These are phyloP conservation scores for Aphidius gifuensis DNA, from an alignment of 1,140 invertebrate species.

Conservation along the genomic window DNA sequence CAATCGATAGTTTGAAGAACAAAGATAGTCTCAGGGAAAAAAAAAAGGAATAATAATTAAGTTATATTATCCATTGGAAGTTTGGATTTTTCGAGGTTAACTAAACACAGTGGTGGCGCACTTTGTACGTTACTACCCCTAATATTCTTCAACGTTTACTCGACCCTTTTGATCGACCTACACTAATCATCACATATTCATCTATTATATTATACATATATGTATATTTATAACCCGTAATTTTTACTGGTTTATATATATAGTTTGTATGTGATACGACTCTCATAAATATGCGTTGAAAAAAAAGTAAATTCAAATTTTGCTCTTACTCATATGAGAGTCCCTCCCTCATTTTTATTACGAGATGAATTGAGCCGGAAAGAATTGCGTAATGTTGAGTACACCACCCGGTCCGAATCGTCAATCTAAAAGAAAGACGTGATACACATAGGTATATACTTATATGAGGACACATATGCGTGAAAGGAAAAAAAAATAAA, in stretches of 20 bases:
- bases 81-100: conserved; percentile 3
- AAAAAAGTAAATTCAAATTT: too few relatives aligned
- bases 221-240: conserved; percentile 13
- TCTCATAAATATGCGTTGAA: too few relatives aligned
- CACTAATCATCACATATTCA: conserved; percentile 14
- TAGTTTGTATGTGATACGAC: too few relatives aligned
- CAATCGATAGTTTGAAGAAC: conserved; percentile 30
- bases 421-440: conserved; percentile 7
- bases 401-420: conserved; percentile 19
- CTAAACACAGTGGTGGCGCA: conserved; percentile 15
- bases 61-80: conserved; percentile 3
- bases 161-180: conserved; percentile 6
- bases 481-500: not conserved
- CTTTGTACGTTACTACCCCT: not conserved
- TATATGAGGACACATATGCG: too few relatives aligned
- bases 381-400: conserved; percentile 21
- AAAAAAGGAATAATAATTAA: conserved; percentile 16
- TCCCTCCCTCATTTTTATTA: conserved; percentile 15
- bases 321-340: not conserved
- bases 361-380: conserved; percentile 24
- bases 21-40: conserved; percentile 11
- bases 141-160: conserved; percentile 3
- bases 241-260: conserved; percentile 6
- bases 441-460: too few relatives aligned
- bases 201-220: conserved; percentile 1